phyloP scores from a whole-genome alignment of 2,888 invertebrate species.

The Diloba caeruleocephala region DNA sequence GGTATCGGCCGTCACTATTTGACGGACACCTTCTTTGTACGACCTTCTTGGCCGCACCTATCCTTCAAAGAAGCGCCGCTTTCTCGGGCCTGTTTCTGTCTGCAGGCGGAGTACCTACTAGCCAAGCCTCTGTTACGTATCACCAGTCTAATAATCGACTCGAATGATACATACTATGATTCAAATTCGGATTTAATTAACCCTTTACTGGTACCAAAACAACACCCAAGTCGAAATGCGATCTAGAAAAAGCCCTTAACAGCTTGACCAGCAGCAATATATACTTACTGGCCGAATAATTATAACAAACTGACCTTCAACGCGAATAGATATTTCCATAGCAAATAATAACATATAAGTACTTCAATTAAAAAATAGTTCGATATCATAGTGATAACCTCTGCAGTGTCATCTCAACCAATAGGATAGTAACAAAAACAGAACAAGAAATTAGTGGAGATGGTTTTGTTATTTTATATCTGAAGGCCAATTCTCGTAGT shows the following conservation, averaged over 20 bases:
- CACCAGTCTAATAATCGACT: slow-evolving; percentile 18
- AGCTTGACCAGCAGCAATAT: slow-evolving; percentile 15
- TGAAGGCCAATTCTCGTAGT: too few relatives aligned
- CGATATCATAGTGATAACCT: slow-evolving; percentile 52
- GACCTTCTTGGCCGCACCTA: too few relatives aligned
- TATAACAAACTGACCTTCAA: slow-evolving; percentile 13
- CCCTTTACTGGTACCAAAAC: slow-evolving; percentile 15
- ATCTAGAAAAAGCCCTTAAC: slow-evolving; percentile 19
- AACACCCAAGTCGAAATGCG: slow-evolving; percentile 8
- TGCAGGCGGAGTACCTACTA: background rate
- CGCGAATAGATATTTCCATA: slow-evolving; percentile 12
- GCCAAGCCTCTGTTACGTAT: background rate
- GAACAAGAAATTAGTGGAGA: slow-evolving; percentile 39
- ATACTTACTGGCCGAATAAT: slow-evolving; percentile 1
- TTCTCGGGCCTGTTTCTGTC: too few relatives aligned
- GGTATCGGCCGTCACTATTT: too few relatives aligned
- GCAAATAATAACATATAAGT: slow-evolving; percentile 26
- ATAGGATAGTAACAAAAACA: slow-evolving; percentile 33
- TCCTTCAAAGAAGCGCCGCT: too few relatives aligned
- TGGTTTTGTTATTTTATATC: background rate
- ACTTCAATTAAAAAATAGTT: too few relatives aligned
- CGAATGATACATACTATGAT: slow-evolving; percentile 20
- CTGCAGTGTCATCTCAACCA: slow-evolving; percentile 39
- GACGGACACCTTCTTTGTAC: too few relatives aligned
- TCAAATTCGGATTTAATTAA: slow-evolving; percentile 32